Evolutionary conservation across 2,113 vertebrate species (phyloP).

Genomic region (Hippocampus comes): DNA sequence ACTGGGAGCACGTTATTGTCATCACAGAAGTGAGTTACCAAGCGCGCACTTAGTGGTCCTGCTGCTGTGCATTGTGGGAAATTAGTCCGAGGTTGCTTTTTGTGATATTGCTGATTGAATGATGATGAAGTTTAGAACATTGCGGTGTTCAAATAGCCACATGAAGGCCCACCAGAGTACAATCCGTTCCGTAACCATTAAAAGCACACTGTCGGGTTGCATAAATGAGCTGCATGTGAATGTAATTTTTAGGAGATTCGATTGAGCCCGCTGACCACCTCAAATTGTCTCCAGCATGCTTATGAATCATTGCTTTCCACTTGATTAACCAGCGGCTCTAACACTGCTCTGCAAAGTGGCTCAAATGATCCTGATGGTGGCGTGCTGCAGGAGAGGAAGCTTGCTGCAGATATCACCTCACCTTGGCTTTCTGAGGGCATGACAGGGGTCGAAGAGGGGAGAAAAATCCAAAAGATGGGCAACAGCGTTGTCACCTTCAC

Average conservation of each 20-base stretch:
- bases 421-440: constrained; percentile 45
- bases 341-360: background rate
- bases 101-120: background rate
- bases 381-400: constrained; percentile 6
- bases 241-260: background rate
- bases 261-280: background rate
- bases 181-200: background rate
- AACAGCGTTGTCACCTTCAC: constrained; percentile 92
- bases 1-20: constrained; percentile 65
- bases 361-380: background rate
- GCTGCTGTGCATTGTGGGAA: constrained; percentile 18
- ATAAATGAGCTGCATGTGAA: background rate
- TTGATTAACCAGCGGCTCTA: background rate
- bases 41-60: constrained; percentile 75
- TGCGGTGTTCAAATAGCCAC: background rate
- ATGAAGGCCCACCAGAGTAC: background rate
- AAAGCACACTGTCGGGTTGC: background rate
- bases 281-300: background rate
- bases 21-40: constrained; percentile 77
- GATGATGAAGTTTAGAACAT: background rate
- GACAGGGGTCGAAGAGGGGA: constrained; percentile 7
- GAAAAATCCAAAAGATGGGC: constrained; percentile 78
- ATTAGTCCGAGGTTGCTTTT: constrained; percentile 51
- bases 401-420: constrained; percentile 40
- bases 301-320: constrained; percentile 4